phyloP scores from a whole-genome alignment of 2,797 vertebrate genomes.

The Betta splendens region DNA sequence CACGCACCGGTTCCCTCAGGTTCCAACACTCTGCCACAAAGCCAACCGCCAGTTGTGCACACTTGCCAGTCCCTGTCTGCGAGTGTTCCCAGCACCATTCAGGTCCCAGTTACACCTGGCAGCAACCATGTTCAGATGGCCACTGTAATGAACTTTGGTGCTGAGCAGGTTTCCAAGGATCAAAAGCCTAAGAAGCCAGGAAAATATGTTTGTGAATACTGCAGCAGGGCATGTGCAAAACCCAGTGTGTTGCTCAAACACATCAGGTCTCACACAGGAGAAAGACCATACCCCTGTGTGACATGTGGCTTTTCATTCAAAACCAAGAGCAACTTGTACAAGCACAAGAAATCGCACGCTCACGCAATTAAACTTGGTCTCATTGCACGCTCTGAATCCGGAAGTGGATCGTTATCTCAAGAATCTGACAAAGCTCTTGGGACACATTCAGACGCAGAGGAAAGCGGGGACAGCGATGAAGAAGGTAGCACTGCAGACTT shows the following conservation, averaged over 20 bases:
- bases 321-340: constrained; percentile 99
- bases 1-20: constrained; percentile 84
- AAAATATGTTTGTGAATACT: constrained; percentile 97
- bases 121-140: constrained; percentile 89
- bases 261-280: constrained; percentile 97
- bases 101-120: constrained; percentile 86
- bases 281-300: constrained; percentile 95
- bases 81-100: constrained; percentile 86
- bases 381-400: constrained; percentile 88
- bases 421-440: constrained; percentile 92
- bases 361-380: constrained; percentile 97
- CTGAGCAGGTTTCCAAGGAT: constrained; percentile 91
- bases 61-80: constrained; percentile 87
- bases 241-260: constrained; percentile 98
- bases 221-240: constrained; percentile 94
- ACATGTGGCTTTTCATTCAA: constrained; percentile 99
- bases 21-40: constrained; percentile 88
- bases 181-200: constrained; percentile 98
- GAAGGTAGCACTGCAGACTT: constrained; percentile 87
- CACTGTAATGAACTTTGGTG: constrained; percentile 86
- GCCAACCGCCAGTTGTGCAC: constrained; percentile 88
- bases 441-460: constrained; percentile 92
- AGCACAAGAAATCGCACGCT: constrained; percentile 99
- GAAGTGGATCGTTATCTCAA: constrained; percentile 88
- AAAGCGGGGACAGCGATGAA: constrained; percentile 95